Percentiles rank a stretch among this genome's conserved stretches.
Evolutionary conservation across 1,140 invertebrate species (phyloP).

Genomic region (Antheraea pernyi): DNA sequence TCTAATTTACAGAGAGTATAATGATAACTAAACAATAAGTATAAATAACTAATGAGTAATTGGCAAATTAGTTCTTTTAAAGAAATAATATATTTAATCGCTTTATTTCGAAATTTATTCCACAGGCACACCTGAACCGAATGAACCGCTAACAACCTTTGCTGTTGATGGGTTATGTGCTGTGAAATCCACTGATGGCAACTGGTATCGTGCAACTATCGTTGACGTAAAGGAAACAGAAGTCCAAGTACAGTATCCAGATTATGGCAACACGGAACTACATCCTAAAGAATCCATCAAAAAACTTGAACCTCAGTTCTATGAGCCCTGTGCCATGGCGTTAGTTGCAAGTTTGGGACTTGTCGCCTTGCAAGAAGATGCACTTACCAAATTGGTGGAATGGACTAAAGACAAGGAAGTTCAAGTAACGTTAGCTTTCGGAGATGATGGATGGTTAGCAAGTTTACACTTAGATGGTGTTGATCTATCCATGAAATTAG

Average conservation of each 20-base stretch:
- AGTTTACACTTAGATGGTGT: constrained; percentile 62
- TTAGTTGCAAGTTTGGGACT: constrained; percentile 74
- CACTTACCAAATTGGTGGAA: constrained; percentile 52
- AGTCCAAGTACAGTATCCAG: constrained; percentile 84
- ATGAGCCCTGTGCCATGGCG: constrained; percentile 75
- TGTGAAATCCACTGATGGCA: constrained; percentile 80
- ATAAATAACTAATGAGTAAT: no score
- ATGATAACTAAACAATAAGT: no score
- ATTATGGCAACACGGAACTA: constrained; percentile 88
- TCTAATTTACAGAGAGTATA: no score
- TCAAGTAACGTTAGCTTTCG: constrained; percentile 61
- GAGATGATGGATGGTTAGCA: constrained; percentile 62
- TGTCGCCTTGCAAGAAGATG: constrained; percentile 48
- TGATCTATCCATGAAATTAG: constrained; percentile 58
- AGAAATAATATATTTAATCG: background rate
- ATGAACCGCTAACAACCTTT: constrained; percentile 51
- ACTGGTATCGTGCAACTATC: constrained; percentile 85
- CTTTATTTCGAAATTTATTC: constrained; percentile 9
- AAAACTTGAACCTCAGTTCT: constrained; percentile 79
- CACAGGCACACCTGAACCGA: constrained; percentile 55
- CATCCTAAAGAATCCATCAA: constrained; percentile 76
- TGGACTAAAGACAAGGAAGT: constrained; percentile 66
- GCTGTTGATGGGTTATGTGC: constrained; percentile 80
- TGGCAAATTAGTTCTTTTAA: no score
- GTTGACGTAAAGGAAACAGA: constrained; percentile 64